Percentiles rank a stretch among this genome's conserved stretches.
Evolutionary conservation across 2,888 invertebrate genomes (phyloP).

Genomic region (Luperina testacea): DNA sequence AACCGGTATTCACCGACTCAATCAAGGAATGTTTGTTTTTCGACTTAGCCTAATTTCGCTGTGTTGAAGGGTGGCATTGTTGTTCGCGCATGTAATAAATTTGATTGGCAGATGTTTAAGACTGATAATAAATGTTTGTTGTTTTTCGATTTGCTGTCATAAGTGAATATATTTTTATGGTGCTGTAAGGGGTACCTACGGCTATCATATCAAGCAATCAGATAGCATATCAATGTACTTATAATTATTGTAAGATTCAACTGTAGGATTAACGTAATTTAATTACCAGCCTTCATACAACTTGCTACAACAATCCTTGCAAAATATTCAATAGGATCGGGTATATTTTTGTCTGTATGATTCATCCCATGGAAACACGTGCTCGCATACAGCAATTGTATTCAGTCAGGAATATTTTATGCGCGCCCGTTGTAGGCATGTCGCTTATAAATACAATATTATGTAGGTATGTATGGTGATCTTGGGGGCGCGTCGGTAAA

Average conservation of each 20-base stretch:
- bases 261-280: not conserved
- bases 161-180: slow-evolving; percentile 30
- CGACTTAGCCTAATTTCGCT: slow-evolving; percentile 80
- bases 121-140: slow-evolving; percentile 73
- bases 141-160: slow-evolving; percentile 72
- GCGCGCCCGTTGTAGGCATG: slow-evolving; percentile 53
- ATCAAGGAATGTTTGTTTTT: slow-evolving; percentile 88
- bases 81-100: slow-evolving; percentile 67
- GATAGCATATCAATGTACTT: too few relatives aligned
- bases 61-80: slow-evolving; percentile 75
- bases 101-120: slow-evolving; percentile 81
- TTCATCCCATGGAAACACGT: slow-evolving; percentile 60
- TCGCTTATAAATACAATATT: slow-evolving; percentile 55
- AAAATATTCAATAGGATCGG: slow-evolving; percentile 35
- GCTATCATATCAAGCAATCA: too few relatives aligned
- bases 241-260: not conserved
- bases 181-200: not conserved
- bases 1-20: slow-evolving; percentile 82
- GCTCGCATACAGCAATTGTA: slow-evolving; percentile 65
- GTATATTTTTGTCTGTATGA: slow-evolving; percentile 59
- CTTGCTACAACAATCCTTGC: not conserved
- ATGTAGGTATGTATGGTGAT: slow-evolving; percentile 54
- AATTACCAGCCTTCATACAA: not conserved
- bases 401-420: slow-evolving; percentile 66
- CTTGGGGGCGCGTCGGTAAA: slow-evolving; percentile 34